Percentiles rank a stretch among this genome's conserved stretches.
Conservation (phyloP, 2,113 vertebrate species). For the Dasyprocta punctata region DNA sequence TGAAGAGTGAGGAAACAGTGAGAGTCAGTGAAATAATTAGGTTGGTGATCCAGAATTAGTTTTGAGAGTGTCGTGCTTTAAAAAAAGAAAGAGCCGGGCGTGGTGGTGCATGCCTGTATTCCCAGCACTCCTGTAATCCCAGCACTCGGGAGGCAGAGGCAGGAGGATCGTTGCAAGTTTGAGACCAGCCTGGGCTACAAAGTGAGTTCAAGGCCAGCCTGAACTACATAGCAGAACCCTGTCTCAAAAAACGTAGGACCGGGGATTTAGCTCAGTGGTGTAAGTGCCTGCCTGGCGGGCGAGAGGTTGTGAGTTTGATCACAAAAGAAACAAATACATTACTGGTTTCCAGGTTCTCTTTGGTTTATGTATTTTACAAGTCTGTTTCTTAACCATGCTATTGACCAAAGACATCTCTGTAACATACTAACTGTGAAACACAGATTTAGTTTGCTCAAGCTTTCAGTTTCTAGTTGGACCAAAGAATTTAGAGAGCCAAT, state of each 20-base stretch:
- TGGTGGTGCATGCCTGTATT: too few relatives aligned
- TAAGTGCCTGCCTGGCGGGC: too few relatives aligned
- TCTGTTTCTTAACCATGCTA: background rate
- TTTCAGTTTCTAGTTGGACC: background rate
- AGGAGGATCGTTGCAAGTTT: too few relatives aligned
- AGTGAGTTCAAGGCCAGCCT: too few relatives aligned
- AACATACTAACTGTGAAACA: background rate
- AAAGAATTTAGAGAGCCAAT: background rate
- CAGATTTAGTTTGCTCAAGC: background rate
- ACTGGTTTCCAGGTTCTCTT: background rate
- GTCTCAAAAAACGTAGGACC: too few relatives aligned
- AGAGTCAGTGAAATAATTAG: background rate
- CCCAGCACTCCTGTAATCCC: too few relatives aligned
- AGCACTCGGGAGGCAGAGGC: too few relatives aligned
- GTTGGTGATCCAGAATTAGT: background rate
- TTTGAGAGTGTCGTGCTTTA: constrained; percentile 41
- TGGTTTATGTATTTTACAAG: background rate
- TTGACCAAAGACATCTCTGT: background rate
- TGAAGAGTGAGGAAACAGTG: background rate
- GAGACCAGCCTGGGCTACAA: too few relatives aligned
- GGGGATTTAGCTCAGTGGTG: too few relatives aligned
- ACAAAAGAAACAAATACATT: background rate
- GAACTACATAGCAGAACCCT: too few relatives aligned
- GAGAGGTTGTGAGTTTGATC: too few relatives aligned
- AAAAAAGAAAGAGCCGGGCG: too few relatives aligned